Evolutionary conservation across 2,113 vertebrate genomes (phyloP).

Genomic region (Uropsilus gracilis): DNA sequence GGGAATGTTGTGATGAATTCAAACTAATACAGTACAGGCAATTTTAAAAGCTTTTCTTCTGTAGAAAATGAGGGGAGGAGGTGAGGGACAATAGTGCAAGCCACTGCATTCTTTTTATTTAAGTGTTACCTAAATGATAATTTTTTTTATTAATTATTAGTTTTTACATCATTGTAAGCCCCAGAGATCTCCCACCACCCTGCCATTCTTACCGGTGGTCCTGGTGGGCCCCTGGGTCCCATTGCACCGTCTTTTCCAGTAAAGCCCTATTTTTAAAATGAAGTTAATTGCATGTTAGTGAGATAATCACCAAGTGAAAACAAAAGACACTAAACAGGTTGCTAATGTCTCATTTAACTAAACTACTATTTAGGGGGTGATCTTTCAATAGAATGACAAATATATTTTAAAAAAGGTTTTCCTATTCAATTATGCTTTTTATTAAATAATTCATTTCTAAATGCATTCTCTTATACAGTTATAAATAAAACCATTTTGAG

Average conservation of each 20-base stretch:
- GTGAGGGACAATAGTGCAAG: neutral
- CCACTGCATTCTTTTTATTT: too few relatives aligned
- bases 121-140: too few relatives aligned
- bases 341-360: neutral
- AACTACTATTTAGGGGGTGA: neutral
- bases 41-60: conserved; percentile 30
- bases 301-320: neutral
- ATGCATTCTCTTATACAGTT: neutral
- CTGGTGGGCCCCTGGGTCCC: conserved; percentile 94
- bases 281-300: conserved; percentile 60
- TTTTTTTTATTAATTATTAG: too few relatives aligned
- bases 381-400: conserved; percentile 17
- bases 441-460: conserved; percentile 2
- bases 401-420: neutral
- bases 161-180: too few relatives aligned
- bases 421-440: neutral
- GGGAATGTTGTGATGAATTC: neutral
- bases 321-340: neutral
- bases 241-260: conserved; percentile 93
- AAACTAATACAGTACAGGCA: neutral
- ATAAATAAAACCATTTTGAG: conserved; percentile 32
- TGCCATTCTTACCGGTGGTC: conserved; percentile 90
- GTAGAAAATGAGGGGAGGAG: neutral
- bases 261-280: conserved; percentile 90
- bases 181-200: too few relatives aligned